Base-by-base conservation (phyloP, 2,797 vertebrate genomes). In the Coccyzus lansbergi region DNA sequence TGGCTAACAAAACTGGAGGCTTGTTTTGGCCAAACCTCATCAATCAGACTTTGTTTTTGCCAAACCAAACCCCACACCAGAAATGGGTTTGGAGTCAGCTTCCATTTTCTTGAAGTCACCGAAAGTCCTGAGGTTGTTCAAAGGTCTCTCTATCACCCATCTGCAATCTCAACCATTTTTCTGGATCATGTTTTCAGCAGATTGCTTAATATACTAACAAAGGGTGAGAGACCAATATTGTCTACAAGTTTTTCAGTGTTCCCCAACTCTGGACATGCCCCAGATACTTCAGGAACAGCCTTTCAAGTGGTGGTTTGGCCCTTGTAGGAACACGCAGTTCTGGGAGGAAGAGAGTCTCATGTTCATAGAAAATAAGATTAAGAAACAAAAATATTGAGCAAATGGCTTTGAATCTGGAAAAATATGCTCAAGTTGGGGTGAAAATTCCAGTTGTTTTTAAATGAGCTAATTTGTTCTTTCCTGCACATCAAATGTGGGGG, bases 41-140 rank as follows among this genome's bases (percentile, higher is more conserved):
- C 96, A 95, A 76, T 94, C 96, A 95, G 93, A 75, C 92, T 88
- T 96, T 95, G 93, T 92, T 96, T 96, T 96, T 93, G 94, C 95
- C 91, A 96, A 92, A 92, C 93, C 93, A 95, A 96, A 95, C 70
- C 88, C 91, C 70, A 91, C 62, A 86, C 82, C 85, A 95, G 93
- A 93, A 95, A 94, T 36, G 63, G 51, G 40, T 91, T 94, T 92
- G 82, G 92, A 95, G 55, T 56, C 87, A 88, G 70, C 70, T 92
- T 94, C 91, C 65, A 90, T 95, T 88, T 95, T 95, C 84, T 88
- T 94, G 68, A 95, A 96, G 92, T 70, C 60, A 90, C 86, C 6
- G 0, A 85, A 38, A 85, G 60, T 86, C 60, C 86, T 82, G 92
- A 86, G 95, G 94, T 96, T 96, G 94, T 87, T 96, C 88, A 91